A percentile compares a stretch with the other conserved stretches of the same genome.
phyloP scores from a whole-genome alignment of 2,888 invertebrate genomes.

The Trichogramma evanescens region DNA sequence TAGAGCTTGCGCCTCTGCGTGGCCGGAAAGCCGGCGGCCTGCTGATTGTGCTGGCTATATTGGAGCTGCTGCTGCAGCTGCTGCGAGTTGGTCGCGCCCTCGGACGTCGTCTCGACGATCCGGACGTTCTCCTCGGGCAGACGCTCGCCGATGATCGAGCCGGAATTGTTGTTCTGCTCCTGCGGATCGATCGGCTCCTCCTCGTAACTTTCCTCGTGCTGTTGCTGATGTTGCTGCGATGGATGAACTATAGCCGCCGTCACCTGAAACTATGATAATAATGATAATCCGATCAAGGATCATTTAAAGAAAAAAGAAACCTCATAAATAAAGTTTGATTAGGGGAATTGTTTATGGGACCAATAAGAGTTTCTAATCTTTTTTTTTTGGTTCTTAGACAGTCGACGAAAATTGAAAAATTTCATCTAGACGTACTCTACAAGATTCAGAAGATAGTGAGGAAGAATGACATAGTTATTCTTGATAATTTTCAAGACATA shows the following conservation, averaged over 20 bases:
- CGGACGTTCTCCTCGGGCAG: slow-evolving; percentile 80
- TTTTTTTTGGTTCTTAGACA: too few species aligned
- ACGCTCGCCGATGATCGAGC: slow-evolving; percentile 52
- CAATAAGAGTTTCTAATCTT: too few species aligned
- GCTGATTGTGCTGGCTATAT: slow-evolving; percentile 37
- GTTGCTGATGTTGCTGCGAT: too few species aligned
- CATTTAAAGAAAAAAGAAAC: neutral
- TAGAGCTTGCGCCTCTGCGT: slow-evolving; percentile 73
- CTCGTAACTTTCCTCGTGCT: slow-evolving; percentile 33
- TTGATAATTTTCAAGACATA: too few species aligned
- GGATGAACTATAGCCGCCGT: slow-evolving; percentile 72
- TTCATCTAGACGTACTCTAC: too few species aligned
- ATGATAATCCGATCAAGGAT: neutral
- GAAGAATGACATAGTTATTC: too few species aligned
- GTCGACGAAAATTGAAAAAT: too few species aligned
- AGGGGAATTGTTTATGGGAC: neutral
- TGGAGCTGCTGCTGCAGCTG: slow-evolving; percentile 27
- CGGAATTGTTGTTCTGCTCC: slow-evolving; percentile 43
- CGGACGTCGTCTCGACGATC: slow-evolving; percentile 73
- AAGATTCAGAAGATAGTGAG: too few species aligned
- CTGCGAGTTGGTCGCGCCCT: slow-evolving; percentile 23
- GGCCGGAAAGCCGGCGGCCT: slow-evolving; percentile 47
- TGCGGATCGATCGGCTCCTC: slow-evolving; percentile 28
- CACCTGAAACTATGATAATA: slow-evolving; percentile 47
- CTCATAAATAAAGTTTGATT: neutral